Evolutionary conservation across 2,888 invertebrate genomes (phyloP).

Genomic region (Quadriops clusia): DNA sequence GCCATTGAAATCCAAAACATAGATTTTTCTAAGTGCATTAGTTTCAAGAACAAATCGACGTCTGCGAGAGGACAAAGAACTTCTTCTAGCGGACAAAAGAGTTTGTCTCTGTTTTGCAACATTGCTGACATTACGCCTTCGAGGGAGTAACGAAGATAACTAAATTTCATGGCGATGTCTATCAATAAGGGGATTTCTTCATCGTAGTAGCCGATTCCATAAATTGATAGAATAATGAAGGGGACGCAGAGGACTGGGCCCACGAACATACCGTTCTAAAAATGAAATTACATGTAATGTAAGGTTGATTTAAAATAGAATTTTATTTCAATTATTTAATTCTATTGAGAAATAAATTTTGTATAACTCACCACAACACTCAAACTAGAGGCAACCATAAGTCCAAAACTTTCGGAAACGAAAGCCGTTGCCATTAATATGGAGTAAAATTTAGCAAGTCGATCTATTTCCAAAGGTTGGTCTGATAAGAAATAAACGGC

Average conservation of each 20-base stretch:
- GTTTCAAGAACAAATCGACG: conserved; percentile 58
- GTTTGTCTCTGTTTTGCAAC: conserved; percentile 59
- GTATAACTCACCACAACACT: conserved; percentile 60
- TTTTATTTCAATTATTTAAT: conserved; percentile 2
- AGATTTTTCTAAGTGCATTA: conserved; percentile 62
- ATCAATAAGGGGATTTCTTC: conserved; percentile 59
- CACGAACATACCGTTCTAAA: conserved; percentile 76
- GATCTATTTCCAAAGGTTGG: conserved; percentile 59
- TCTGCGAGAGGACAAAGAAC: conserved; percentile 68
- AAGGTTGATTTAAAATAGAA: background rate
- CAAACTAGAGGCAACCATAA: conserved; percentile 60
- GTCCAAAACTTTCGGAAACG: conserved; percentile 68
- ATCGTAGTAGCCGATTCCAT: conserved; percentile 72
- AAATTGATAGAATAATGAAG: conserved; percentile 74
- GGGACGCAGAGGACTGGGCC: conserved; percentile 83
- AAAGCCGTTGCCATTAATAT: conserved; percentile 60
- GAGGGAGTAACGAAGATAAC: conserved; percentile 55
- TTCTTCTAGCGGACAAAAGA: conserved; percentile 61
- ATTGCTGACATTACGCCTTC: conserved; percentile 72
- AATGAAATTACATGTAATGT: conserved; percentile 16
- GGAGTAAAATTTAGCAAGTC: conserved; percentile 56
- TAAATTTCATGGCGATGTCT: conserved; percentile 66
- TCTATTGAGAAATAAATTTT: background rate
- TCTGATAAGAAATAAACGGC: conserved; percentile 64
- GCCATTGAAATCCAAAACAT: conserved; percentile 56